phyloP scores from a whole-genome alignment of 2,797 vertebrate species.

The Morus bassanus region DNA sequence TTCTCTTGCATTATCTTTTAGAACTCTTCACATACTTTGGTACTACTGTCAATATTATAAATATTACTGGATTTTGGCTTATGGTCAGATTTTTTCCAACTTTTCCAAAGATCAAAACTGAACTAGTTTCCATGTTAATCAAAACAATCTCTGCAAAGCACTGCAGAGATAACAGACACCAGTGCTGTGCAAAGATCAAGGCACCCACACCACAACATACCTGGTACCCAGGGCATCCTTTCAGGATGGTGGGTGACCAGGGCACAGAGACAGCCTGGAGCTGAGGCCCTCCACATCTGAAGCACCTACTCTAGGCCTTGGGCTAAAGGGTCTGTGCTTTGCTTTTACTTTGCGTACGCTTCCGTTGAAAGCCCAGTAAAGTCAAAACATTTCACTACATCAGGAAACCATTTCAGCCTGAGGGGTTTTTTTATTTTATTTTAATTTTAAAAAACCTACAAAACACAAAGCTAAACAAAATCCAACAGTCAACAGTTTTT shows the following conservation, averaged over 20 bases:
- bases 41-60: background rate
- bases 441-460: background rate
- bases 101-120: background rate
- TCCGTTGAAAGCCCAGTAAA: background rate
- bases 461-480: background rate
- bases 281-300: background rate
- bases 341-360: background rate
- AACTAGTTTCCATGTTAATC: background rate
- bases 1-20: background rate
- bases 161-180: background rate
- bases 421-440: background rate
- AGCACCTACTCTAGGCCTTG: background rate
- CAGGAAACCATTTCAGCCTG: background rate
- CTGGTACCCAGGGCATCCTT: background rate
- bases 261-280: background rate
- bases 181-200: background rate
- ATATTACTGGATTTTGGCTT: background rate
- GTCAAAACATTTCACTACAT: background rate
- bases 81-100: background rate
- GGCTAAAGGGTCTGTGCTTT: background rate
- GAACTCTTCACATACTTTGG: background rate
- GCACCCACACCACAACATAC: background rate
- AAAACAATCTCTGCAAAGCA: background rate
- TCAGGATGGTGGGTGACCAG: background rate
- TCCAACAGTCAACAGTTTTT: background rate